Evolutionary conservation across 2,888 invertebrate species (phyloP), one percentile per base, ranked within the genome.

Genomic region (Diarsia brunnea): DNA sequence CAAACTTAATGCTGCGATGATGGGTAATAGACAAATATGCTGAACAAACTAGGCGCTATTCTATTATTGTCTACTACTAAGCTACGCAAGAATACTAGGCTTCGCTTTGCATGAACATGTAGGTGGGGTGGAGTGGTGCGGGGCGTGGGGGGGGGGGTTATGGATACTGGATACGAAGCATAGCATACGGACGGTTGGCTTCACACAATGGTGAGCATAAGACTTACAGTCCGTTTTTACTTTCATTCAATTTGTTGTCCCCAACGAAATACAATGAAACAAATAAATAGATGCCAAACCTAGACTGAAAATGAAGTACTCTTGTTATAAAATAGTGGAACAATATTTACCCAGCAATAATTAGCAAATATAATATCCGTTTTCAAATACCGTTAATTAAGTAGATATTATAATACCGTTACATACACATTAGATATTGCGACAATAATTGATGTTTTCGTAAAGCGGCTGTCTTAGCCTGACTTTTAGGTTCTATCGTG

Each of bases 271-370:
- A 0, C 43, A 58, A 55, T 43, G 27, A 27, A 51, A n/a, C 0
- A 47, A 27, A 71, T 53, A 55, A 47, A 71, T 47, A 43, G 19
- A 64, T 71, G 73, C 73, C 80, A 64, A 79, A 79, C 8, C 47
- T 49, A 49, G 49, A 31, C 31, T 60, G 27, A 45, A n/a, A 61
- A 38, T 47, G 8, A 27, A 38, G 11, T 38, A 43, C 31, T 51
- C 11, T 43, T 21, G 1, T 16, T 65, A 24, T 49, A 31, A 61
- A 51, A 14, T 21, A 63, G 24, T 76, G 19, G 31, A 27, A 12
- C 1, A 51, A 43, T 27, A 16, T 2, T 19, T 51, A 43, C 14
- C 12, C 5, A 14, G 38, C 27, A 53, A 45, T 45, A 76, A n/a
- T 16, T 51, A 61, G 14, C 21, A 14, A 68, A 21, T 60, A 14